Evolutionary conservation across 2,888 invertebrate species (phyloP).

Genomic region (Chymomyza amoena): DNA sequence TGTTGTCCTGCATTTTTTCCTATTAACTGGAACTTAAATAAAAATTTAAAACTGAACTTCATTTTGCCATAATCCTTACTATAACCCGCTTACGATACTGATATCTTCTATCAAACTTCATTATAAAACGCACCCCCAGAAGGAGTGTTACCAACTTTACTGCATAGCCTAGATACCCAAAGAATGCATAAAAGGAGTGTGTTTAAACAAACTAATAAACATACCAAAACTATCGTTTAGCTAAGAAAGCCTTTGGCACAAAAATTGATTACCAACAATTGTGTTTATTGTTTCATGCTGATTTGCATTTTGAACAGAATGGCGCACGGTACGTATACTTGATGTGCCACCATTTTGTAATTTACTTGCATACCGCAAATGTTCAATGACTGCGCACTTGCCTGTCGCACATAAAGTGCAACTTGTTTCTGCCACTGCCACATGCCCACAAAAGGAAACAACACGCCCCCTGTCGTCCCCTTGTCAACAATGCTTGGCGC

Average conservation of each 20-base stretch:
- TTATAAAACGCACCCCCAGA: too few relatives aligned
- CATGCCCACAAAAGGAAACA: not conserved
- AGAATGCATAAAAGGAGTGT: not conserved
- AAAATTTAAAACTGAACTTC: too few relatives aligned
- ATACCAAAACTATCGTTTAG: slow-evolving; percentile 50
- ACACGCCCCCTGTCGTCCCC: not conserved
- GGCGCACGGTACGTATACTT: slow-evolving; percentile 34
- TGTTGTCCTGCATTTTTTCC: too few relatives aligned
- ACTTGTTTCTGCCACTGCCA: slow-evolving; percentile 3
- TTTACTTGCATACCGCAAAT: slow-evolving; percentile 9
- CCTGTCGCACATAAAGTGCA: slow-evolving; percentile 13
- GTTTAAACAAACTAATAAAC: slow-evolving; percentile 43
- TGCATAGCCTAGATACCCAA: slow-evolving; percentile 23
- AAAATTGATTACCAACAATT: slow-evolving; percentile 68
- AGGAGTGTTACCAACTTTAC: slow-evolving; percentile 29
- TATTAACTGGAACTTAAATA: too few relatives aligned
- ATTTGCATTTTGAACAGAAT: not conserved
- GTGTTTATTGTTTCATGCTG: not conserved
- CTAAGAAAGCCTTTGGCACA: slow-evolving; percentile 37
- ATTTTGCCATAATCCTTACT: too few relatives aligned
- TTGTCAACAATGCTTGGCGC: slow-evolving; percentile 1
- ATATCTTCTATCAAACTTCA: too few relatives aligned
- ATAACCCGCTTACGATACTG: too few relatives aligned
- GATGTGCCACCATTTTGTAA: slow-evolving; percentile 11
- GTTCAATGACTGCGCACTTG: slow-evolving; percentile 51